Conservation (phyloP, 2,113 vertebrate genomes). For the Pseudopodoces humilis region DNA sequence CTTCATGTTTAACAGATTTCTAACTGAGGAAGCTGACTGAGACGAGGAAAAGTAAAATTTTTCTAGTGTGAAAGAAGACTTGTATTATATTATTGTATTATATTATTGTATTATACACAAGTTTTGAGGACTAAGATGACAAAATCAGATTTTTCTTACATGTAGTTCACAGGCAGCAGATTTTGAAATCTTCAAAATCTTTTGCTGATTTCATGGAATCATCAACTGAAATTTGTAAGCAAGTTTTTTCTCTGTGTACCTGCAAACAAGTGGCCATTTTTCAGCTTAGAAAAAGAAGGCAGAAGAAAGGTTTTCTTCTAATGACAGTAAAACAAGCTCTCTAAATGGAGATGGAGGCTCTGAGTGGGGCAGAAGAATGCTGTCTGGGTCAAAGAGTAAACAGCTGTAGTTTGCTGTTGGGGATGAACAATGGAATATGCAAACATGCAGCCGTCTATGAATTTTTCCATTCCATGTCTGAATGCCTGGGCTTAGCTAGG, state of each 20-base stretch:
- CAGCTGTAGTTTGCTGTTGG: neutral
- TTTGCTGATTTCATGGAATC: neutral
- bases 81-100: neutral
- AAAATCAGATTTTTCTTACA: neutral
- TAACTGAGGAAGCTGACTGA: neutral
- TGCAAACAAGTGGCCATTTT: neutral
- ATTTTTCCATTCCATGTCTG: too few species aligned
- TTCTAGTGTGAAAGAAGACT: neutral
- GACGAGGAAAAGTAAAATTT: neutral
- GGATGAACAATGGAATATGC: neutral
- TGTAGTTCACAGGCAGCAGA: neutral
- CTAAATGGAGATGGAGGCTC: neutral
- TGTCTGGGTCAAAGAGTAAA: neutral
- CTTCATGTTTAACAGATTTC: neutral
- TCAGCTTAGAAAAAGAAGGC: neutral
- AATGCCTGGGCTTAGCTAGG: neutral
- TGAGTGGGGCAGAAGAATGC: neutral
- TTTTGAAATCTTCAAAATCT: neutral
- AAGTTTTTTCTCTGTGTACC: neutral
- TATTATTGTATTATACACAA: too few species aligned
- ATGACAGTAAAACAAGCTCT: neutral
- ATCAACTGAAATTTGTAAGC: neutral
- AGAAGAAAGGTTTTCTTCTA: neutral
- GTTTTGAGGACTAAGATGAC: neutral
- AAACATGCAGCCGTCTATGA: neutral